Base-by-base conservation (phyloP, 2,113 vertebrate species). In the Poecile atricapillus region DNA sequence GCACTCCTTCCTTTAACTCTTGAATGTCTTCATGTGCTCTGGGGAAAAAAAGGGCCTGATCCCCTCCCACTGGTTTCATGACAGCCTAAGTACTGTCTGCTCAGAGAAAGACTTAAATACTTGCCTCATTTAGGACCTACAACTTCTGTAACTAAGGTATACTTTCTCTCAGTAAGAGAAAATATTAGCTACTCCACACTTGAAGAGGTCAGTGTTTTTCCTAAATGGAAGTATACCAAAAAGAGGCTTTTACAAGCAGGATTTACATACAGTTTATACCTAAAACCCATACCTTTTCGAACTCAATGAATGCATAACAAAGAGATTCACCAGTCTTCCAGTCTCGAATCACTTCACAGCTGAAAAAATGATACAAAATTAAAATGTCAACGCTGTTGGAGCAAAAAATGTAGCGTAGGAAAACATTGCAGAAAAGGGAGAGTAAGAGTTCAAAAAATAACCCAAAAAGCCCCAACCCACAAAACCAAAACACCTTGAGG, bases 251-350 rank as follows among this genome's bases (percentile, higher is more conserved):
- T 39, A 24, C 23, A 92, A 44, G 27, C 22, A 82, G 33, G 65
- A 82, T 33, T 28, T 53, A 64, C 6, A 37, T 13, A 49, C 3
- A 58, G 44, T 21, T 55, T 50, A 64, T 71, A 67, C 35, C 37
- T 41, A 81, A 93, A 46, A 13, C 35, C 1, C 96, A 58, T 97
- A 99, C 99, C 99, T 99, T 99, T 91, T 99, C 99, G 98, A 99
- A 99, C 96, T 99, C 99, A 94, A 99, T 99, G 92, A 99, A 99
- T 41, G 99, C 99, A 10, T 99, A 99, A 97, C 99, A 99, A 63
- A 99, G 98, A 43, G 99, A 99, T 78, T 99, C 99, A 94, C 98
- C 99, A 44, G 98, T 98, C 91, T 99, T 99, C 98, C 98, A 99
- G 97, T 99, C 99, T 94, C 99, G 94, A 97, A 99, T 99, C 95